These are phyloP conservation scores for Litoditis marina DNA, from an alignment of 2,888 invertebrate genomes.

Conservation along the genomic window DNA sequence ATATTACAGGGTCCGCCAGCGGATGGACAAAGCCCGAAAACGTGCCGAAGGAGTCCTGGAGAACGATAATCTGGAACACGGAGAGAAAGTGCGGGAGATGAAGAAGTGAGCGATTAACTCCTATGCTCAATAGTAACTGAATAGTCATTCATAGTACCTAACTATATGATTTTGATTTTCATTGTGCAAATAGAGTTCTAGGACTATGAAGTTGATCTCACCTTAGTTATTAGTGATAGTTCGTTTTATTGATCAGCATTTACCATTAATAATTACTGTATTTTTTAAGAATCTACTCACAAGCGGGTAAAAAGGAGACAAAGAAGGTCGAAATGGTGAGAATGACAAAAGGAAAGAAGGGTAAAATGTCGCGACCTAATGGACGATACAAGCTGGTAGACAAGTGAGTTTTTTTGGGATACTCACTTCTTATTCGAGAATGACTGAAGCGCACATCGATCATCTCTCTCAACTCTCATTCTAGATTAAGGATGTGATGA, in stretches of 20 bases:
- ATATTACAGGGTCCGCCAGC: slow-evolving; percentile 68
- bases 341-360: slow-evolving; percentile 73
- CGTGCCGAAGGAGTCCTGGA: slow-evolving; percentile 79
- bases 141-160: too few relatives aligned
- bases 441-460: too few relatives aligned
- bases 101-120: slow-evolving; percentile 45
- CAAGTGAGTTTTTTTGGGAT: slow-evolving; percentile 22
- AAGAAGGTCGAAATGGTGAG: slow-evolving; percentile 89
- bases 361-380: slow-evolving; percentile 44
- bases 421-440: too few relatives aligned
- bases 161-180: too few relatives aligned
- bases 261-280: too few relatives aligned
- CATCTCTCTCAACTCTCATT: too few relatives aligned
- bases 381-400: slow-evolving; percentile 56
- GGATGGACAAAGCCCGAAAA: slow-evolving; percentile 86
- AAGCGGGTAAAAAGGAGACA: slow-evolving; percentile 69
- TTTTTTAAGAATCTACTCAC: slow-evolving; percentile 76
- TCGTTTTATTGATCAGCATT: too few relatives aligned
- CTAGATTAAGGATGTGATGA: too few relatives aligned
- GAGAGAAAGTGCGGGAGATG: slow-evolving; percentile 72
- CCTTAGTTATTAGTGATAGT: too few relatives aligned
- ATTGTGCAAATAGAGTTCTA: too few relatives aligned
- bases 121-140: too few relatives aligned
- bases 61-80: slow-evolving; percentile 80
- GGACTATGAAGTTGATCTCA: too few relatives aligned